Conservation (phyloP, 2,113 vertebrate genomes). For the Hydrolagus affinis region DNA sequence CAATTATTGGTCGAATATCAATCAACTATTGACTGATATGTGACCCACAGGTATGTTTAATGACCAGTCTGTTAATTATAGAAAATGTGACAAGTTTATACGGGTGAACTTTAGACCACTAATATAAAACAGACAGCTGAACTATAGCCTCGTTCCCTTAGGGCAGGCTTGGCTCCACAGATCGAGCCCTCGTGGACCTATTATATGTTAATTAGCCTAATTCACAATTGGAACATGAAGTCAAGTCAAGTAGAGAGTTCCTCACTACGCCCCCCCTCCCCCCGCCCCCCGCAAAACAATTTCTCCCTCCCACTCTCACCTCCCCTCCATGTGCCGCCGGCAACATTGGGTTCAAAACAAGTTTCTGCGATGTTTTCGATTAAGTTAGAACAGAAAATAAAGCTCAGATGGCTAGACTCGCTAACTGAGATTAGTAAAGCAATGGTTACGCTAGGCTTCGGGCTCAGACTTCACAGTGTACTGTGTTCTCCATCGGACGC, state of each 20-base stretch:
- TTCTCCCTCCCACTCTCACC: too few relatives aligned
- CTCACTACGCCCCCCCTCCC: not conserved
- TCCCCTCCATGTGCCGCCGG: too few relatives aligned
- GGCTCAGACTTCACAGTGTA: not conserved
- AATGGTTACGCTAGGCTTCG: not conserved
- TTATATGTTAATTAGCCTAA: constrained; percentile 90
- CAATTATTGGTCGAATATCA: constrained; percentile 69
- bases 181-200: constrained; percentile 67
- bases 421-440: not conserved
- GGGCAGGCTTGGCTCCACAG: constrained; percentile 73
- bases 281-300: too few relatives aligned
- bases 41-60: constrained; percentile 84
- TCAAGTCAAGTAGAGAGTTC: constrained; percentile 67
- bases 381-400: not conserved
- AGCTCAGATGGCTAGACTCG: not conserved
- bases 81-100: constrained; percentile 93
- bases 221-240: constrained; percentile 84
- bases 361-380: not conserved
- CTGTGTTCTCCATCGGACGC: not conserved
- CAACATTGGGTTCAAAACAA: not conserved
- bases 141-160: constrained; percentile 57
- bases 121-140: constrained; percentile 76
- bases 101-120: constrained; percentile 93
- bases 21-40: constrained; percentile 61
- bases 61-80: constrained; percentile 84